A percentile compares a stretch with the other conserved stretches of the same genome.
These are phyloP conservation scores for Ramphastos sulfuratus DNA, from an alignment of 2,113 vertebrate genomes.

Conservation along the genomic window DNA sequence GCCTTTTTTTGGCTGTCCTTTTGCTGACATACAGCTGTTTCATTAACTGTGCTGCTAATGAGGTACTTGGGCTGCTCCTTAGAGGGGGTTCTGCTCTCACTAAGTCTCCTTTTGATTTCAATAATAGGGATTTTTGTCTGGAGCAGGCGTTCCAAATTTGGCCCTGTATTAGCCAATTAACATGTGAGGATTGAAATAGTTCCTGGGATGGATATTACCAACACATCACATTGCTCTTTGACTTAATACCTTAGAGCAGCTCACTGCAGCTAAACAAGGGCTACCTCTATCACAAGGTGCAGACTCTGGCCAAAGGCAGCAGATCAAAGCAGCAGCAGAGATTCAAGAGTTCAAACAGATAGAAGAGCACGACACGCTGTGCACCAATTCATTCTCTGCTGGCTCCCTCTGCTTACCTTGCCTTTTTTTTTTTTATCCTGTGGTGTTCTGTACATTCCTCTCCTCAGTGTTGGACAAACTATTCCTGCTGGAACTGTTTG, in stretches of 20 bases:
- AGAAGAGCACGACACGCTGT: not conserved
- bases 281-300: not conserved
- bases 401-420: not conserved
- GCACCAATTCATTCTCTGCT: not conserved
- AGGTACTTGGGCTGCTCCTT: slow-evolving; percentile 37
- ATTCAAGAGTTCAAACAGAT: not conserved
- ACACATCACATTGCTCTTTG: not conserved
- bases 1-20: not conserved
- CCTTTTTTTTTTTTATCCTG: not conserved
- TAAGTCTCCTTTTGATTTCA: slow-evolving; percentile 16
- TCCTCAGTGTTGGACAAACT: not conserved
- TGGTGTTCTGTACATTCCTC: not conserved
- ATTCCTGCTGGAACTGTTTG: not conserved
- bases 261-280: not conserved
- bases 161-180: slow-evolving; percentile 16
- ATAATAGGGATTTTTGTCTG: slow-evolving; percentile 10
- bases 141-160: not conserved
- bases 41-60: not conserved
- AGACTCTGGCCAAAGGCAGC: not conserved
- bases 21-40: not conserved
- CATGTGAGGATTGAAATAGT: slow-evolving; percentile 2
- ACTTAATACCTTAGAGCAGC: not conserved
- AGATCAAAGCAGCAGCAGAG: not conserved
- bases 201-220: not conserved
- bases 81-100: not conserved